These are phyloP conservation scores for Vidua macroura DNA, from an alignment of 2,113 vertebrate species.

Conservation along the genomic window DNA sequence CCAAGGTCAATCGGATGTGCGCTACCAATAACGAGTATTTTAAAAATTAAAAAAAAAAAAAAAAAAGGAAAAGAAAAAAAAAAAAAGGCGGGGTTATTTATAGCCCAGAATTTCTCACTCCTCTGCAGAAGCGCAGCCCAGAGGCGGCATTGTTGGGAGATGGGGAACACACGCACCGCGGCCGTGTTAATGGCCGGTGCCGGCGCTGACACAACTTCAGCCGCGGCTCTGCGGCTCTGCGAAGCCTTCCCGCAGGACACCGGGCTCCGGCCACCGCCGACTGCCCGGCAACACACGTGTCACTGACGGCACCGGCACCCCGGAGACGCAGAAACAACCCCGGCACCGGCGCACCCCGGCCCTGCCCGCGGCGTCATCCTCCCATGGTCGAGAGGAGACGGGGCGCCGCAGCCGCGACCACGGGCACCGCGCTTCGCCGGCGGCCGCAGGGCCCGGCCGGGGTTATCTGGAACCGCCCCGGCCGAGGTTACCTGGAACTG, in stretches of 20 bases:
- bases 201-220: not conserved
- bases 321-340: not conserved
- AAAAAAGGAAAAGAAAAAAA: not conserved
- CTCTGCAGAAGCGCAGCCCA: constrained; percentile 6
- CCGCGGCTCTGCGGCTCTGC: not conserved
- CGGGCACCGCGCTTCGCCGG: not conserved
- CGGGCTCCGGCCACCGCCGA: not conserved
- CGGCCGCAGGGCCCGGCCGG: not conserved
- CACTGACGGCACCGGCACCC: not conserved
- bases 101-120: not conserved
- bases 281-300: not conserved
- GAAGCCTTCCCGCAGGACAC: not conserved
- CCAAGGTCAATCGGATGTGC: not conserved
- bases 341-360: not conserved
- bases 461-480: not conserved
- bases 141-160: constrained; percentile 13
- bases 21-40: not conserved
- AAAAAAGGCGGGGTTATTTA: not conserved
- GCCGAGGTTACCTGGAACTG: not conserved
- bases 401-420: not conserved
- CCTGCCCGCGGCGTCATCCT: not conserved
- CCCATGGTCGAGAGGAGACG: not conserved
- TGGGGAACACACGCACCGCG: not conserved
- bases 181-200: not conserved
- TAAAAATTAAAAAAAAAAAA: no score